Evolutionary conservation across 2,113 vertebrate species (phyloP), one percentile per base, ranked within the genome.

Genomic region (Myxocyprinus asiaticus): DNA sequence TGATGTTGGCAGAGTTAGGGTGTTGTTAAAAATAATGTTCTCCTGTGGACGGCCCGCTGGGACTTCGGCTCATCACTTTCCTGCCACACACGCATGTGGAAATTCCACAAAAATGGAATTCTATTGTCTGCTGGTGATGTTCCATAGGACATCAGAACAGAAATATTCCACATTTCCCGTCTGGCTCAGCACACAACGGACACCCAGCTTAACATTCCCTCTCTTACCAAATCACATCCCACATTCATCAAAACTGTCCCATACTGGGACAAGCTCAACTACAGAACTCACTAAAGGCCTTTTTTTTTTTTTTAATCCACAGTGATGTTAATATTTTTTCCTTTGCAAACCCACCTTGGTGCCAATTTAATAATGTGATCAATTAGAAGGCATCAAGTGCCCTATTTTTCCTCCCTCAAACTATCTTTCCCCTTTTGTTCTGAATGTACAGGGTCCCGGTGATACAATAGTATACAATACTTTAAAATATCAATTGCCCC

Each of bases 81-180:
- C 85, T 76, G 71, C 11, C 73, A 67, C 64, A 75, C 22, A 33
- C 71, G 48, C 78, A 59, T 77, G 76, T 77, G 78, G 81, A 86
- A 84, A 84, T 65, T 79, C 81, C 79, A 63, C 47, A 67, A 63
- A 69, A 65, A 9, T 76, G 22, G 22, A 33, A 33, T 33, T n/a
- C 51, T 73, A 76, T 84, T 81, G 79, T 84, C 76, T 33, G 4
- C 69, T 78, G 83, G 75, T 81, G 79, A 81, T 67, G 70, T 84
- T 81, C 76, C 76, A 65, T 51, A 43, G 51, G 62, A 43, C 75
- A 68, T 76, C 76, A 81, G 79, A 70, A 81, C 74, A 66, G 66
- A 8, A 43, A 7, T 14, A 58, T 58, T 15, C 14, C 55, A 58
- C 7, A 67, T 67, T 84, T 81, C 83, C 79, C 42, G 51, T 74